Percentiles rank a stretch among this genome's conserved stretches.
phyloP scores from a whole-genome alignment of 2,797 vertebrate species.

The Phaenicophaeus curvirostris region DNA sequence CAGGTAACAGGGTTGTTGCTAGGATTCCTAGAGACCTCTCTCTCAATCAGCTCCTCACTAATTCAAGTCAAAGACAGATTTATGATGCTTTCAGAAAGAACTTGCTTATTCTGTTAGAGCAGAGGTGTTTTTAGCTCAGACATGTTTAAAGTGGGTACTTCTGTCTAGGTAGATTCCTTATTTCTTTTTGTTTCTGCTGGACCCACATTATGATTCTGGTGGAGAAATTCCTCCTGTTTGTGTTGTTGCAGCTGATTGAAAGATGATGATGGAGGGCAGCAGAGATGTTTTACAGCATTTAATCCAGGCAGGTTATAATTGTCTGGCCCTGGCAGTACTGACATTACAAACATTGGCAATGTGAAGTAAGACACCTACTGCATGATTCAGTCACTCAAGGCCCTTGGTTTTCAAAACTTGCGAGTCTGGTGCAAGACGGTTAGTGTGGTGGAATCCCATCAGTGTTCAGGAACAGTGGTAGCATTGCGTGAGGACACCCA shows the following conservation, averaged over 20 bases:
- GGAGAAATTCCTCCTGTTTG: not conserved
- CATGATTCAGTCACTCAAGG: not conserved
- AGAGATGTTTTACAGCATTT: not conserved
- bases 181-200: not conserved
- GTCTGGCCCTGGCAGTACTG: not conserved
- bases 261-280: not conserved
- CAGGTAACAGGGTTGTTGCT: not conserved
- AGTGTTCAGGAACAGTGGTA: not conserved
- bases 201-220: not conserved
- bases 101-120: not conserved
- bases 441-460: not conserved
- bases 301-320: not conserved
- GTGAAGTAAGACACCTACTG: not conserved
- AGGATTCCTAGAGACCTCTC: slow-evolving; percentile 21
- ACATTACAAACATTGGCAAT: not conserved
- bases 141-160: not conserved
- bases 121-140: not conserved
- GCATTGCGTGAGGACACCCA: not conserved
- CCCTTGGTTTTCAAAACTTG: not conserved
- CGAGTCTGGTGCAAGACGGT: not conserved
- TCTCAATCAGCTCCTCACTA: not conserved
- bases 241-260: not conserved
- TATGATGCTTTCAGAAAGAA: not conserved
- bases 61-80: not conserved
- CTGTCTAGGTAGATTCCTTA: not conserved